phyloP scores from a whole-genome alignment of 2,888 invertebrate genomes.

The Holacanthella duospinosa region DNA sequence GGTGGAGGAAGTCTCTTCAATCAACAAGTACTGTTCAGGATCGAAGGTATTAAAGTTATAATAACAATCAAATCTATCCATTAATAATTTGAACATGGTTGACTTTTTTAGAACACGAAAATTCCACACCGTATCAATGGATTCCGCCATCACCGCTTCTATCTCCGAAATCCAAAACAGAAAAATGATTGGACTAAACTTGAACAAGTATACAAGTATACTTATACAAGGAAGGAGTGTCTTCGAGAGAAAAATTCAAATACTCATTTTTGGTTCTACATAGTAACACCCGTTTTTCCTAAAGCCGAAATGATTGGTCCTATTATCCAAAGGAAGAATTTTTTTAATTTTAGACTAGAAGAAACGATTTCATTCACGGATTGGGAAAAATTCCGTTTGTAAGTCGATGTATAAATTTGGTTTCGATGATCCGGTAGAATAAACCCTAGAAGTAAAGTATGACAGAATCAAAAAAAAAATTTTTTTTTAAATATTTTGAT shows the following conservation, averaged over 20 bases:
- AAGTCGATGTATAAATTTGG: conserved; percentile 23
- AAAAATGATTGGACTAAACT: too few relatives aligned
- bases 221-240: not conserved
- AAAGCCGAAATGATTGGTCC: not conserved
- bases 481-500: too few relatives aligned
- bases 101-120: conserved; percentile 27
- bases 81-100: not conserved
- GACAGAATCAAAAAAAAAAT: not conserved
- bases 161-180: too few relatives aligned
- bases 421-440: conserved; percentile 21
- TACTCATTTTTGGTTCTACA: too few relatives aligned
- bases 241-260: not conserved
- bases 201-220: too few relatives aligned
- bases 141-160: conserved; percentile 31
- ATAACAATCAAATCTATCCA: not conserved
- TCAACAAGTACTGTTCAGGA: too few relatives aligned
- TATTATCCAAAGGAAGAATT: too few relatives aligned
- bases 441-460: conserved; percentile 23
- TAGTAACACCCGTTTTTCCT: too few relatives aligned
- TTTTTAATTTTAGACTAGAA: too few relatives aligned
- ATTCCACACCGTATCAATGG: conserved; percentile 30
- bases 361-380: conserved; percentile 29
- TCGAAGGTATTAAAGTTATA: conserved; percentile 21
- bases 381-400: conserved; percentile 25
- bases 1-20: conserved; percentile 43